Evolutionary conservation across 2,797 vertebrate species (phyloP).

Genomic region (Thalassophryne amazonica): DNA sequence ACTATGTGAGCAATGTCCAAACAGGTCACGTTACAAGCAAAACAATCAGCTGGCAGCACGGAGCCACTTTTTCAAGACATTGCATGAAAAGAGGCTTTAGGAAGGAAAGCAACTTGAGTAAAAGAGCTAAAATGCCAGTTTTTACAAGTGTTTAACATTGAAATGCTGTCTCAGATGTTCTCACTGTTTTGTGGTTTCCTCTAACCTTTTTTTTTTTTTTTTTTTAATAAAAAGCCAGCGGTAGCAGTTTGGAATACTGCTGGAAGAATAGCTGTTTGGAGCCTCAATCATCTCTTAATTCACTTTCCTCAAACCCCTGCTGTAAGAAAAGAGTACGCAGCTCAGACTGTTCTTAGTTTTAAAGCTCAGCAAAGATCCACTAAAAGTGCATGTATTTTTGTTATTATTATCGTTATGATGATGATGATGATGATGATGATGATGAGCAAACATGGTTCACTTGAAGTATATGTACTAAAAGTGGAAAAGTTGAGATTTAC

Average conservation of each 20-base stretch:
- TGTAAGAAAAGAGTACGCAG: slow-evolving; percentile 42
- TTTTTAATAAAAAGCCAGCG: slow-evolving; percentile 61
- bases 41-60: slow-evolving; percentile 68
- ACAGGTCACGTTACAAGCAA: slow-evolving; percentile 76
- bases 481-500: no score
- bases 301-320: slow-evolving; percentile 34
- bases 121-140: slow-evolving; percentile 47
- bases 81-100: slow-evolving; percentile 17
- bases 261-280: slow-evolving; percentile 20
- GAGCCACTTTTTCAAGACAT: slow-evolving; percentile 51
- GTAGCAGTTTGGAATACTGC: slow-evolving; percentile 52
- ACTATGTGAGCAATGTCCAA: slow-evolving; percentile 78
- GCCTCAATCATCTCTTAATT: slow-evolving; percentile 60
- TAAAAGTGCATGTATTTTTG: no score
- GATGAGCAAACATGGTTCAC: no score
- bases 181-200: slow-evolving; percentile 60
- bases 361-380: no score
- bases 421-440: no score
- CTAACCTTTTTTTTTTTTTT: slow-evolving; percentile 57
- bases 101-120: slow-evolving; percentile 41
- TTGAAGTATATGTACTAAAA: no score
- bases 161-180: slow-evolving; percentile 45
- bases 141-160: slow-evolving; percentile 27
- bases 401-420: no score
- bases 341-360: no score